These are phyloP conservation scores for Poeciliopsis presidionis DNA, from an alignment of 2,797 vertebrate species.

Conservation along the genomic window DNA sequence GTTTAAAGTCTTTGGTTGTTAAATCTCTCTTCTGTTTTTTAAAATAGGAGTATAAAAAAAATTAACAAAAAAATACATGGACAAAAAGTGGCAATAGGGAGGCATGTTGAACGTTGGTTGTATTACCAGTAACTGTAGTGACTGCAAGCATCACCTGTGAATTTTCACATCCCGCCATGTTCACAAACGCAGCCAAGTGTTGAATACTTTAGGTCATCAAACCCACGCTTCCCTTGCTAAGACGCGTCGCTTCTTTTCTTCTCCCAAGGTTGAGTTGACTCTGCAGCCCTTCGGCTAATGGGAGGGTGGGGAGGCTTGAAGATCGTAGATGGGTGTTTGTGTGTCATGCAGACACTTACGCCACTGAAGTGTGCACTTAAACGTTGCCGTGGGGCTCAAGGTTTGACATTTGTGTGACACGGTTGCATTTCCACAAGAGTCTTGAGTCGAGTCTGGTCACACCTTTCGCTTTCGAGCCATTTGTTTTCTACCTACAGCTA, in stretches of 20 bases:
- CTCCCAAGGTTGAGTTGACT: conserved; percentile 23
- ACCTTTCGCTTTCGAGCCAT: background rate
- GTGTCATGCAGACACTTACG: background rate
- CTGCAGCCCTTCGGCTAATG: conserved; percentile 25
- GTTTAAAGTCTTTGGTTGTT: background rate
- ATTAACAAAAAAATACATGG: background rate
- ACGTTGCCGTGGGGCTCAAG: conserved; percentile 12
- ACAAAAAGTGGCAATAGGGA: background rate
- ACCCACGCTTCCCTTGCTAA: conserved; percentile 34
- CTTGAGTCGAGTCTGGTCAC: background rate
- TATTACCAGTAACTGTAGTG: background rate
- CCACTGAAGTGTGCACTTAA: conserved; percentile 18
- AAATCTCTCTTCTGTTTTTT: background rate
- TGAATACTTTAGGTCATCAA: conserved; percentile 42
- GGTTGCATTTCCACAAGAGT: background rate
- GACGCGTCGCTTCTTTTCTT: conserved; percentile 25
- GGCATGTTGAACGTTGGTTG: no score
- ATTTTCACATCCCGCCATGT: conserved; percentile 2
- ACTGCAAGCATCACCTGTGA: background rate
- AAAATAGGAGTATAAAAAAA: background rate
- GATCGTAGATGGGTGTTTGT: conserved; percentile 17
- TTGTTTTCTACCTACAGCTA: background rate
- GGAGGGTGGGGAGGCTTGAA: conserved; percentile 3
- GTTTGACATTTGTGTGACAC: background rate
- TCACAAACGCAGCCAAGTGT: background rate